phyloP scores from a whole-genome alignment of 2,797 vertebrate genomes.

The Platalea minor region DNA sequence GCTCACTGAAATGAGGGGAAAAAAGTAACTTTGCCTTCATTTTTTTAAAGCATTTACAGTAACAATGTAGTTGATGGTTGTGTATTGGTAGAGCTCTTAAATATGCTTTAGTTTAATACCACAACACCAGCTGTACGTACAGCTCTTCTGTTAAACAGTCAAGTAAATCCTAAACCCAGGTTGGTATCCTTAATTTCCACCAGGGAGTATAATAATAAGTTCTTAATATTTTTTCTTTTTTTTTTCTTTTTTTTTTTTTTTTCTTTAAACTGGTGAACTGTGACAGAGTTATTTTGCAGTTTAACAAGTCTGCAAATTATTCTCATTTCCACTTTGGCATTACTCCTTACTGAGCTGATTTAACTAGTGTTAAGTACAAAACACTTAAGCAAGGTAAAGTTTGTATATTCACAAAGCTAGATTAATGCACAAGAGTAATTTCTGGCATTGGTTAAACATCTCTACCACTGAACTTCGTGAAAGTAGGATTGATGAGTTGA shows the following conservation, averaged over 20 bases:
- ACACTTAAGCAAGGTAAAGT: slow-evolving; percentile 11
- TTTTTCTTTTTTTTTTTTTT: not conserved
- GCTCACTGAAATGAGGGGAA: not conserved
- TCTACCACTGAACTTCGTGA: slow-evolving; percentile 46
- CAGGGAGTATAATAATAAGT: not conserved
- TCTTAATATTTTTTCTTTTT: not conserved
- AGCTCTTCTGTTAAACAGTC: not conserved
- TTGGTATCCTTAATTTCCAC: not conserved
- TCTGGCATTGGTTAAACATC: slow-evolving; percentile 21
- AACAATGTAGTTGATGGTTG: not conserved
- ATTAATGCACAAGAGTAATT: slow-evolving; percentile 9
- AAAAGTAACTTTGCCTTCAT: not conserved
- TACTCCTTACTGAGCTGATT: not conserved
- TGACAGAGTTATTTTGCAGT: slow-evolving; percentile 18
- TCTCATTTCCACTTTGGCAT: slow-evolving; percentile 29
- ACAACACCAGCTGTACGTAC: not conserved
- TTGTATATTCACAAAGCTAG: slow-evolving; percentile 6
- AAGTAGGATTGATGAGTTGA: slow-evolving; percentile 53
- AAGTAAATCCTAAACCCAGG: not conserved
- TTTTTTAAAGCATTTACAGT: not conserved
- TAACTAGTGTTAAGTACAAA: slow-evolving; percentile 20
- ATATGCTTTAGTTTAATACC: not conserved
- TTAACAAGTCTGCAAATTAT: slow-evolving; percentile 49
- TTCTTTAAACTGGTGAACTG: not conserved
- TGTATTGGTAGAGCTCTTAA: not conserved